Evolutionary conservation across 2,797 vertebrate genomes (phyloP).

Genomic region (Myotis myotis): DNA sequence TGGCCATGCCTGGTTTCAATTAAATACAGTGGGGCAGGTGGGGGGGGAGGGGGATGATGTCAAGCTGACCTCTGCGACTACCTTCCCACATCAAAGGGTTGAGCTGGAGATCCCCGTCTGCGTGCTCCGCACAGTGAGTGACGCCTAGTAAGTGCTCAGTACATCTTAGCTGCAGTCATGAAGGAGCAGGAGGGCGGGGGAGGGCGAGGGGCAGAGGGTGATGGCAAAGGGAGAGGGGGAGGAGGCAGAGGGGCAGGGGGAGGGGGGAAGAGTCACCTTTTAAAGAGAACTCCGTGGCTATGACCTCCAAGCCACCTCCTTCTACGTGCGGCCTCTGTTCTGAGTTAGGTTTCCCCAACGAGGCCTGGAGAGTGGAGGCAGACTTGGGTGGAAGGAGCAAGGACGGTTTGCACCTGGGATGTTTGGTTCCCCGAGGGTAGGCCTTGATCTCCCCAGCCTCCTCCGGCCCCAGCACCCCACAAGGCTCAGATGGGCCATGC

Average conservation of each 20-base stretch:
- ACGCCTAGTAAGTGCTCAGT: neutral
- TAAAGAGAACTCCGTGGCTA: neutral
- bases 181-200: neutral
- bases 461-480: neutral
- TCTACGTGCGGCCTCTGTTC: neutral
- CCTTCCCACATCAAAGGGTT: neutral
- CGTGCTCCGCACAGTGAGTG: neutral
- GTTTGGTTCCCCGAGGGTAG: neutral
- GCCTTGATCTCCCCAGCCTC: neutral
- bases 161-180: neutral
- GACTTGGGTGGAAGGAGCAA: neutral
- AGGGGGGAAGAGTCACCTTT: neutral
- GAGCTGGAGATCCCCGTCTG: accelerated
- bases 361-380: too few species aligned
- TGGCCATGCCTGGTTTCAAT: neutral
- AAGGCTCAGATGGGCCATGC: neutral
- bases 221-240: too few species aligned
- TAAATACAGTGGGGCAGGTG: neutral
- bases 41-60: neutral
- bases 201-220: neutral
- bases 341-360: neutral
- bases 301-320: neutral
- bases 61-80: neutral
- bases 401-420: neutral
- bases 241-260: neutral